These are phyloP conservation scores for Prunella strophiata DNA, from an alignment of 2,797 vertebrate genomes.

Conservation along the genomic window DNA sequence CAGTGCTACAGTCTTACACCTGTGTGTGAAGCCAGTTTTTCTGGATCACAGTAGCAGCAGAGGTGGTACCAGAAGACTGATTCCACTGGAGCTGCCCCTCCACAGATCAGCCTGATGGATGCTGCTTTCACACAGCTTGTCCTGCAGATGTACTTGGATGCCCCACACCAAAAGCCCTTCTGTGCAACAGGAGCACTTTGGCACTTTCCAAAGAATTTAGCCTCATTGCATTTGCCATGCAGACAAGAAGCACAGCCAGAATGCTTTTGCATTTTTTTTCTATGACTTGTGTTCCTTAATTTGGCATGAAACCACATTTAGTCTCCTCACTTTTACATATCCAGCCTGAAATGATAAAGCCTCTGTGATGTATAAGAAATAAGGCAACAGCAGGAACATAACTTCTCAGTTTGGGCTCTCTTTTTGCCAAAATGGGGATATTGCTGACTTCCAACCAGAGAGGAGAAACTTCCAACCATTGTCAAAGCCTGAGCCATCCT, in stretches of 20 bases:
- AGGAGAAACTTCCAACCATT: background rate
- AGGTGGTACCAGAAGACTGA: background rate
- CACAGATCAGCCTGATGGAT: background rate
- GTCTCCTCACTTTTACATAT: background rate
- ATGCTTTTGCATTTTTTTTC: background rate
- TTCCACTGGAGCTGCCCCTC: background rate
- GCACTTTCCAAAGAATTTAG: background rate
- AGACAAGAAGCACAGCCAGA: background rate
- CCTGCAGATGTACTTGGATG: background rate
- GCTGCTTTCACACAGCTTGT: background rate
- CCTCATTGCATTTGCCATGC: background rate
- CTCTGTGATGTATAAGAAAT: background rate
- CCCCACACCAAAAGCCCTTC: background rate
- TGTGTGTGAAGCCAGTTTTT: background rate
- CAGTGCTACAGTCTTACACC: background rate
- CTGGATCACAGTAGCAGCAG: background rate
- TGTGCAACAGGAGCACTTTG: background rate
- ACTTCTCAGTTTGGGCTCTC: background rate
- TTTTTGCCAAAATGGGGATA: background rate
- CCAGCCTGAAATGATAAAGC: background rate
- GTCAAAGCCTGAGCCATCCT: background rate
- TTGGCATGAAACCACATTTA: background rate
- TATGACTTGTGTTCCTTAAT: background rate
- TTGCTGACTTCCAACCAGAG: background rate
- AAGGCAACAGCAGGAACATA: background rate